Conservation (phyloP, 2,888 invertebrate species). For the Linyphia triangularis region DNA sequence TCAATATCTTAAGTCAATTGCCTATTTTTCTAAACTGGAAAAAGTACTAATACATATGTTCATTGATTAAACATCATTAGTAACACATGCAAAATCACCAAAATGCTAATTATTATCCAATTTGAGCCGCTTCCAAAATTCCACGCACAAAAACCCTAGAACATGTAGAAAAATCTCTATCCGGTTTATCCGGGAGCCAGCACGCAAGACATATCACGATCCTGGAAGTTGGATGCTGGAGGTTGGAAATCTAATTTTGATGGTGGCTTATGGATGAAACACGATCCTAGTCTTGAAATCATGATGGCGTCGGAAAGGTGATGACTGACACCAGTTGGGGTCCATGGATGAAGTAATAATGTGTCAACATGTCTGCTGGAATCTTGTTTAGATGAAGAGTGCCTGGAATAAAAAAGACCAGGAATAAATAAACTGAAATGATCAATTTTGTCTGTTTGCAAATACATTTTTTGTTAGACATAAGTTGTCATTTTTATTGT, state of each 20-base stretch:
- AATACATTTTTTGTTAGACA: too few species aligned
- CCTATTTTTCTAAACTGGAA: too few species aligned
- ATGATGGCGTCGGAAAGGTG: not conserved
- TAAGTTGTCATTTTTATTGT: too few species aligned
- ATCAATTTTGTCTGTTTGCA: not conserved
- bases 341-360: not conserved
- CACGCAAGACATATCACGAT: not conserved
- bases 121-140: too few species aligned
- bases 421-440: not conserved
- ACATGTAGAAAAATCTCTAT: too few species aligned
- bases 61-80: not conserved
- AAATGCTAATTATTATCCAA: too few species aligned
- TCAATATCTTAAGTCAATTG: too few species aligned
- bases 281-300: not conserved
- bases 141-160: too few species aligned
- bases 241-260: not conserved
- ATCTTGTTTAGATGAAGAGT: not conserved
- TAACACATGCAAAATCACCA: not conserved
- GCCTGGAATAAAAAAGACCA: not conserved
- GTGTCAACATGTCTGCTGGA: not conserved
- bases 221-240: not conserved
- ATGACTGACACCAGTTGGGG: not conserved
- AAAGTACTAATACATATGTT: too few species aligned
- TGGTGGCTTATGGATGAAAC: not conserved
- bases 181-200: slow-evolving; percentile 32